These are phyloP conservation scores for Eleginops maclovinus DNA, from an alignment of 2,113 vertebrate genomes.

Conservation along the genomic window DNA sequence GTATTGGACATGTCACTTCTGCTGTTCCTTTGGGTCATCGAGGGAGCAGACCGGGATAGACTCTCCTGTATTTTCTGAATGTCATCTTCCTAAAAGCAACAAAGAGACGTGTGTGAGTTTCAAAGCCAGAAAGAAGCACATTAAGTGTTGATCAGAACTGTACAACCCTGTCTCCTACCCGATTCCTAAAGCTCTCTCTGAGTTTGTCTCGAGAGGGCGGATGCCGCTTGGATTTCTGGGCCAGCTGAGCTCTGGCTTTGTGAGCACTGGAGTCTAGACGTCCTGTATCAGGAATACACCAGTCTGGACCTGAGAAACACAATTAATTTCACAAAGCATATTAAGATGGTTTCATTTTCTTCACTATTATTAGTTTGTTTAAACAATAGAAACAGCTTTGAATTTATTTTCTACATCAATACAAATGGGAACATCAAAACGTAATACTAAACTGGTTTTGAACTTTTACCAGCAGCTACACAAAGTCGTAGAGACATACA, in stretches of 20 bases:
- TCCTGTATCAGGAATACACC: constrained; percentile 82
- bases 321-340: background rate
- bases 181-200: constrained; percentile 82
- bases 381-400: background rate
- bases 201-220: constrained; percentile 90
- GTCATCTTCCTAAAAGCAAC: constrained; percentile 73
- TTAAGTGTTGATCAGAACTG: background rate
- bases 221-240: constrained; percentile 90
- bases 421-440: background rate
- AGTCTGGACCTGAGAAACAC: constrained; percentile 64
- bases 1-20: constrained; percentile 81
- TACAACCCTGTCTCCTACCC: constrained; percentile 39
- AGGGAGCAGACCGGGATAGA: constrained; percentile 42
- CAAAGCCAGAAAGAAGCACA: background rate
- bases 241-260: constrained; percentile 90
- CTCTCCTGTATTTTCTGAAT: constrained; percentile 68
- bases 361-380: background rate
- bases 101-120: background rate
- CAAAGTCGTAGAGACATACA: background rate
- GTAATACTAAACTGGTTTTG: background rate
- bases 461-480: background rate
- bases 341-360: background rate
- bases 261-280: constrained; percentile 90
- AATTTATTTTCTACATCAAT: background rate
- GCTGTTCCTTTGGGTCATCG: constrained; percentile 59